A percentile compares a stretch with the other conserved stretches of the same genome.
Evolutionary conservation across 1,140 invertebrate species (phyloP).

Genomic region (Melanaphis sacchari): DNA sequence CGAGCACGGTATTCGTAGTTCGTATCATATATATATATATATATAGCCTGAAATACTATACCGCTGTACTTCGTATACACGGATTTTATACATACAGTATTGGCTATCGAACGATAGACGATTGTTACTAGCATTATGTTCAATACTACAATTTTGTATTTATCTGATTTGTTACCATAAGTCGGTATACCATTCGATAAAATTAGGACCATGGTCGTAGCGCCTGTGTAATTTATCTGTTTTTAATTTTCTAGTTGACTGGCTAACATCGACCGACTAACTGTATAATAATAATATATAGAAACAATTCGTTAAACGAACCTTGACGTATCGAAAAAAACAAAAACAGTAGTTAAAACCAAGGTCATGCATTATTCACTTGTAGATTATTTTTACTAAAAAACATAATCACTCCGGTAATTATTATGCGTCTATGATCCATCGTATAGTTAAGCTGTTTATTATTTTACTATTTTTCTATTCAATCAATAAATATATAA

Average conservation of each 20-base stretch:
- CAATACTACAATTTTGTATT: not conserved
- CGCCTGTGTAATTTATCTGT: conserved; percentile 4
- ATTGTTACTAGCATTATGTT: not conserved
- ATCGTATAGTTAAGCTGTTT: not conserved
- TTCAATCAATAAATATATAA: not conserved
- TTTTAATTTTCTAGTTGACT: conserved; percentile 12
- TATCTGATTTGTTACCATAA: not conserved
- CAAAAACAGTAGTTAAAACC: not conserved
- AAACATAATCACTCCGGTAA: not conserved
- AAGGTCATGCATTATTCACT: not conserved
- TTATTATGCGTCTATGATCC: not conserved
- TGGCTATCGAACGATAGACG: not conserved
- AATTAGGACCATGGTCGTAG: not conserved
- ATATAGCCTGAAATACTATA: not conserved
- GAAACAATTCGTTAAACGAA: conserved; percentile 39
- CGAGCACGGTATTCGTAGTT: too few species aligned
- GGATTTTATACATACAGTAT: not conserved
- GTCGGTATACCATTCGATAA: not conserved
- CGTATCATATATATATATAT: too few species aligned
- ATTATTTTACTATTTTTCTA: not conserved
- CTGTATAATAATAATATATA: not conserved
- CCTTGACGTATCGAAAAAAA: not conserved
- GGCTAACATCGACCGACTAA: not conserved
- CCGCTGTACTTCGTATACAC: too few species aligned
- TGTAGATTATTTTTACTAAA: not conserved